Conservation (phyloP, 1,140 invertebrate species). For the Diprion similis region DNA sequence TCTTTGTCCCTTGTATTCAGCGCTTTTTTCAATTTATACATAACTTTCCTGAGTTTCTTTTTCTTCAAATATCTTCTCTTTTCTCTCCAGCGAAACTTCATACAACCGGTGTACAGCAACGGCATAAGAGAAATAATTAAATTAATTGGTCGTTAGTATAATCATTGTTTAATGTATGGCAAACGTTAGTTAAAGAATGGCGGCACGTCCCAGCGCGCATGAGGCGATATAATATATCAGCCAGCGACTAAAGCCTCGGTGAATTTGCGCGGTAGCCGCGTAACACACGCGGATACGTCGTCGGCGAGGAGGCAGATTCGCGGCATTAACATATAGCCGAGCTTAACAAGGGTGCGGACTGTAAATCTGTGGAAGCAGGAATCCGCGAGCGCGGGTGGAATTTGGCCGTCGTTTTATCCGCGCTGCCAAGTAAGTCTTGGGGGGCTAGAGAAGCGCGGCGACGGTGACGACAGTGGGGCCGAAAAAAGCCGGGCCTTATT, state of each 20-base stretch:
- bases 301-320: slow-evolving; percentile 34
- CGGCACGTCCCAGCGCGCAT: too few relatives aligned
- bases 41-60: neutral
- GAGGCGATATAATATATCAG: neutral
- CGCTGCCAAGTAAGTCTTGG: slow-evolving; percentile 35
- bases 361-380: slow-evolving; percentile 26
- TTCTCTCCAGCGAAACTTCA: neutral
- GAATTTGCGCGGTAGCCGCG: neutral
- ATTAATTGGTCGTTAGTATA: too few relatives aligned
- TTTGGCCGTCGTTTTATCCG: slow-evolving; percentile 17
- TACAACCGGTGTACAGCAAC: too few relatives aligned
- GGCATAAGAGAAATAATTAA: too few relatives aligned
- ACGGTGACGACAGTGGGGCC: slow-evolving; percentile 12
- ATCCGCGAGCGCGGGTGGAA: slow-evolving; percentile 33
- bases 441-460: slow-evolving; percentile 15
- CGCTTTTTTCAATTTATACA: neutral
- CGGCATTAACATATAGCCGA: slow-evolving; percentile 51
- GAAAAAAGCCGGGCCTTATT: slow-evolving; percentile 37
- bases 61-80: neutral
- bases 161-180: too few relatives aligned
- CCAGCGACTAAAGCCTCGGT: neutral
- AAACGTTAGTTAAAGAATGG: too few relatives aligned
- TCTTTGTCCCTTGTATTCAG: neutral
- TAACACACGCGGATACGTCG: neutral
- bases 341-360: slow-evolving; percentile 42